Percentiles rank a stretch among this genome's conserved stretches.
Conservation (phyloP, 2,113 vertebrate species). For the Gallinago jamesoni region DNA sequence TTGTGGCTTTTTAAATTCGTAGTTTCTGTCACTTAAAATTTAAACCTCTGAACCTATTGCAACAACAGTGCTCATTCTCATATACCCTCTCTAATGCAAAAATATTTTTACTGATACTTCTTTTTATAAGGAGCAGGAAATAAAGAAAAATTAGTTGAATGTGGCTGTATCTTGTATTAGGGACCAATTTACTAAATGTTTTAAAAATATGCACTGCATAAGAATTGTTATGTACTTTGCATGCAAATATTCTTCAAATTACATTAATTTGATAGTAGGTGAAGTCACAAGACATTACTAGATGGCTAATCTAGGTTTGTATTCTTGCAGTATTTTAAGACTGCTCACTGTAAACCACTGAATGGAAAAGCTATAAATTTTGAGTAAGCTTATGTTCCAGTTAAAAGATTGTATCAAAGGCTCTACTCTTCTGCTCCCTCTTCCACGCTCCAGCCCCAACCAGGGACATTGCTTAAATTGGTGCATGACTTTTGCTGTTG, state of each 20-base stretch:
- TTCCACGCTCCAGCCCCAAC: background rate
- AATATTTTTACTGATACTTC: background rate
- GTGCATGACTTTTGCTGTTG: background rate
- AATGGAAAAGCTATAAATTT: background rate
- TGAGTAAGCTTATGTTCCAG: background rate
- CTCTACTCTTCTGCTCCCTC: background rate
- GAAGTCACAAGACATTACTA: background rate
- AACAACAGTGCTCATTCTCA: background rate
- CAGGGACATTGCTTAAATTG: background rate
- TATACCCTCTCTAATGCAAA: background rate
- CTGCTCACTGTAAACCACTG: background rate
- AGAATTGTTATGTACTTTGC: background rate
- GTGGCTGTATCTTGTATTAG: background rate
- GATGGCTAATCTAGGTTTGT: background rate
- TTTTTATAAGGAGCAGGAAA: background rate
- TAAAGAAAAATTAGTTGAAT: background rate
- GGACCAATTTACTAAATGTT: background rate
- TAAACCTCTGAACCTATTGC: background rate
- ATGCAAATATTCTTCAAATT: background rate
- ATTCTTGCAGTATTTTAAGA: background rate
- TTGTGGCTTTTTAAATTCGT: background rate
- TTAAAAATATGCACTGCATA: background rate
- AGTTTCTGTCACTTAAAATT: background rate
- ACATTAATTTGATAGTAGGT: background rate
- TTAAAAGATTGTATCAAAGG: background rate